Conservation (phyloP, 2,113 vertebrate species). For the Girardinichthys multiradiatus region DNA sequence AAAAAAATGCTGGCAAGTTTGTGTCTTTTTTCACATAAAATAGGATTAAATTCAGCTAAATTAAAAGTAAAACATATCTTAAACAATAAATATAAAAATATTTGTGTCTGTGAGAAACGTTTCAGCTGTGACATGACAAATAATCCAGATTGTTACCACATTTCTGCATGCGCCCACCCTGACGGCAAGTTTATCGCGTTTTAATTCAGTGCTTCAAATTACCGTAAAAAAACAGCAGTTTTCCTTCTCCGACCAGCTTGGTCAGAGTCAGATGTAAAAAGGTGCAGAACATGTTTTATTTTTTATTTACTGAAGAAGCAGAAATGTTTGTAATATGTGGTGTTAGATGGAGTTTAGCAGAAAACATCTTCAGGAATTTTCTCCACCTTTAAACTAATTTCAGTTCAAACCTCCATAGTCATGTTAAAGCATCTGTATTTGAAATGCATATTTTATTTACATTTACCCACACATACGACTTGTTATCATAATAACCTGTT, state of each 20-base stretch:
- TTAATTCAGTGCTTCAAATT: not conserved
- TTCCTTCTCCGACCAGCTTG: too few relatives aligned
- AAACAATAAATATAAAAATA: not conserved
- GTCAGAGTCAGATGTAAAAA: too few relatives aligned
- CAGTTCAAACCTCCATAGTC: not conserved
- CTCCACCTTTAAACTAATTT: not conserved
- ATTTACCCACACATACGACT: not conserved
- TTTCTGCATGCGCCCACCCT: not conserved
- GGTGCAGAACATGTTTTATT: not conserved
- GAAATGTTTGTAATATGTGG: not conserved
- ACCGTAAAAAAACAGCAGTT: not conserved
- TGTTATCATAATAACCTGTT: conserved; percentile 19
- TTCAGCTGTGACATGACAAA: not conserved
- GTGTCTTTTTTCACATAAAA: not conserved
- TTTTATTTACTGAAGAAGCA: not conserved
- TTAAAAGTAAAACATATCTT: not conserved
- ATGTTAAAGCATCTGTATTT: conserved; percentile 8
- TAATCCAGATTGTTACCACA: not conserved
- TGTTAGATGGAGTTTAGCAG: too few relatives aligned
- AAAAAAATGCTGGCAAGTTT: not conserved
- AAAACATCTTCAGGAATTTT: not conserved
- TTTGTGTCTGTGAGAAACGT: not conserved
- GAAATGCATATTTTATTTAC: conserved; percentile 5
- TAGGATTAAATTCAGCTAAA: not conserved
- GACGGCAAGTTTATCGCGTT: not conserved